A percentile compares a stretch with the other conserved stretches of the same genome.
These are phyloP conservation scores for Pelochelys cantorii DNA, from an alignment of 2,797 vertebrate genomes.

Conservation along the genomic window DNA sequence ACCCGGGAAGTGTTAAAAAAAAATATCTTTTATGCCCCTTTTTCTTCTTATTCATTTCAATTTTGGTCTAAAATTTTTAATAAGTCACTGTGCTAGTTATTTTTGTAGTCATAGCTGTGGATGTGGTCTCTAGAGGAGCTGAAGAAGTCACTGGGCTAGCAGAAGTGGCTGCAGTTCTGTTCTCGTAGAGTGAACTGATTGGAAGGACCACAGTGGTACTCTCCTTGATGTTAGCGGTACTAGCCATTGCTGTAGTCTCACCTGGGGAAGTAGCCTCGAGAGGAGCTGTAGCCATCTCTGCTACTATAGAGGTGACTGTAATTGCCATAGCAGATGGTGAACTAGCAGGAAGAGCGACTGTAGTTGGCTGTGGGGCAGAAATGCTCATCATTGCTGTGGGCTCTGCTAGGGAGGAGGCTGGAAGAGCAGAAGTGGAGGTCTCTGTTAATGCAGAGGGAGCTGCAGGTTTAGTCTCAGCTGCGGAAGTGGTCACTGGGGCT, in stretches of 20 bases:
- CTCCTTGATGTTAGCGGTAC: neutral
- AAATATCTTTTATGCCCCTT: too few relatives aligned
- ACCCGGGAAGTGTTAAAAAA: too few relatives aligned
- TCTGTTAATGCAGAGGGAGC: neutral
- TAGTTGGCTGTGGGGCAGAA: neutral
- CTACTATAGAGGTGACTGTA: neutral
- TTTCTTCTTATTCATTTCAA: too few relatives aligned
- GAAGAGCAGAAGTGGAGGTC: neutral
- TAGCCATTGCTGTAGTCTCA: neutral
- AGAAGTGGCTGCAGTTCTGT: neutral
- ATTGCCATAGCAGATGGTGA: neutral
- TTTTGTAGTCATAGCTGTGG: neutral
- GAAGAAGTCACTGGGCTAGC: too few relatives aligned
- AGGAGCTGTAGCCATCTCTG: neutral
- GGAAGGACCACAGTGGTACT: neutral
- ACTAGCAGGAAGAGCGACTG: neutral
- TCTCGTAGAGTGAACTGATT: neutral
- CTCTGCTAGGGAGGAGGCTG: neutral
- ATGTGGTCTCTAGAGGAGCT: neutral
- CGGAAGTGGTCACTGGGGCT: neutral
- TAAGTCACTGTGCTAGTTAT: too few relatives aligned
- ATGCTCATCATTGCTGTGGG: neutral
- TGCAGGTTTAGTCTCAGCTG: neutral
- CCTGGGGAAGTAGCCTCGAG: neutral
- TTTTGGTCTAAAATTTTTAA: too few relatives aligned